Base-by-base conservation (phyloP, 2,888 invertebrate species). In the Drosophila helvetica region DNA sequence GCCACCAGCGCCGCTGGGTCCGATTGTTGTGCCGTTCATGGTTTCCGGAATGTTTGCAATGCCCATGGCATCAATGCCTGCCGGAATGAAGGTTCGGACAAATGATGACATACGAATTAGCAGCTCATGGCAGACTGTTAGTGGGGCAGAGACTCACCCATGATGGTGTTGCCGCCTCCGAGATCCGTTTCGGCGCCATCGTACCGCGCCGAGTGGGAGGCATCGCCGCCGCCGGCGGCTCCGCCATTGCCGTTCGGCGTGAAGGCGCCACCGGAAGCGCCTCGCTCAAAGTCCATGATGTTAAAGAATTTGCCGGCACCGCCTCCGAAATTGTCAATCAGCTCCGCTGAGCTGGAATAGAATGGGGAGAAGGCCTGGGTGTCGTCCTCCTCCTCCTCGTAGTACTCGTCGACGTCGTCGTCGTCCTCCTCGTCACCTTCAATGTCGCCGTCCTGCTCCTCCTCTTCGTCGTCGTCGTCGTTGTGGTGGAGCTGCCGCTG, bases 31-130 rank as follows among this genome's bases (percentile, higher is more conserved):
- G 75, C 90, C 91, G 79, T 91, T 91, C 84, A 91, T 88, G 55
- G 92, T 91, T 75, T 91, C 91, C 71, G 91, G 89, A 80, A 91
- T 90, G 82, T 92, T 91, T 71, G 90, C 86, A 55, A 90, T 89
- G 66, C 89, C 89, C 85, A 86, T 78, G 56, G 83, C 62, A 74
- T 86, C 86, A 60, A 86, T 79, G 63, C 84, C 90, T 86, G 38
- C 15, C 38, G 38, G 38, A 15, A 15, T 8, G 17, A 15, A 5
- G 33, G 52, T 8, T 15, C 33, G 30, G 30, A 27, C 27, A 27
- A 56, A 19, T 2, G 15, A 25, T 42, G 6, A 3, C 15, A 38
- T 17, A 19, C 1, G 45, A 9, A 33, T 56, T 51, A 62, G 46
- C 8, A 38, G 33, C 27, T 17, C 15, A 8, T 22, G 10, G 33